These are phyloP conservation scores for Melanerpes formicivorus DNA, from an alignment of 2,113 vertebrate genomes.

Conservation along the genomic window DNA sequence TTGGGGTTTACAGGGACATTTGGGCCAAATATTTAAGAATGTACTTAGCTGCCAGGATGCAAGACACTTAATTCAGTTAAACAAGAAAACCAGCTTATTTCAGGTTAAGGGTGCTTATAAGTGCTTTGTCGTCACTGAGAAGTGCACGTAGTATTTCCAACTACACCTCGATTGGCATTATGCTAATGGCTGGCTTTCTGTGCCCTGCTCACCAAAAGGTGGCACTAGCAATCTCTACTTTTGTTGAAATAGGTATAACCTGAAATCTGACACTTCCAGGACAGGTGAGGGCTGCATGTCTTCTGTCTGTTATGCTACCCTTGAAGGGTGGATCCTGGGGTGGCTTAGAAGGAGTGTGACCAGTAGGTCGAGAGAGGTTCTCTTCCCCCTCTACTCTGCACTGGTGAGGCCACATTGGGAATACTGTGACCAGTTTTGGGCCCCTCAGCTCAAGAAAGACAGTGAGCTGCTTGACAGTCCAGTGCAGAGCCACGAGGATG, in stretches of 20 bases:
- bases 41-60: background rate
- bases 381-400: too few species aligned
- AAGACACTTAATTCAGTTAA: background rate
- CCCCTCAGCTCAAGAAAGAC: too few species aligned
- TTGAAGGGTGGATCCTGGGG: background rate
- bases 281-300: conserved; percentile 21
- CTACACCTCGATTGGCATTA: background rate
- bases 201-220: conserved; percentile 54
- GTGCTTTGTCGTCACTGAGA: background rate
- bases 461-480: too few species aligned
- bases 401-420: too few species aligned
- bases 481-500: too few species aligned
- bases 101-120: background rate
- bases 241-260: background rate
- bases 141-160: background rate
- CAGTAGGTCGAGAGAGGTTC: too few species aligned
- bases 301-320: background rate
- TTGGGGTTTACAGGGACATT: background rate
- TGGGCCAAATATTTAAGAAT: background rate
- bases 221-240: conserved; percentile 62
- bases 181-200: background rate
- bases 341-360: too few species aligned
- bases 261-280: background rate
- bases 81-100: background rate
- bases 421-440: too few species aligned